Base-by-base conservation (phyloP, 2,113 vertebrate genomes). In the Plotosus lineatus region DNA sequence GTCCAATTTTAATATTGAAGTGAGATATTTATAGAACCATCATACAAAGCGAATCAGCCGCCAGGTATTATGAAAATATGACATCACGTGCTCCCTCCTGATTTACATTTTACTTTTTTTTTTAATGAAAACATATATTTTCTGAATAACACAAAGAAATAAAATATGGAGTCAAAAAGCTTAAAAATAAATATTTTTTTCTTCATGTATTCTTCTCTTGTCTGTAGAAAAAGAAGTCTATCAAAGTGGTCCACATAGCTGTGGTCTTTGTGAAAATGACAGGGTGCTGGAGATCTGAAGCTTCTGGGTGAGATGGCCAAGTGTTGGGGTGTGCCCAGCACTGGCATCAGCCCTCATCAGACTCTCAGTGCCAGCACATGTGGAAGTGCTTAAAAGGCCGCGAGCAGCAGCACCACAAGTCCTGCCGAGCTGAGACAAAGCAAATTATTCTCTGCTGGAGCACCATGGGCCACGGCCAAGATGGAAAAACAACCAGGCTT, bases 391-490 rank as follows among this genome's bases (percentile, higher is more conserved):
- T 92, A 90, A 84, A 73, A 87, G 88, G 84, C 88, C 75, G 75
- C 44, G 74, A 74, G 82, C 85, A 72, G 36, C 63, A 75, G 74
- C 66, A 80, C 81, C 66, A 21, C 77, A 66, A 77, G 72, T 81
- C 73, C 66, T 12, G 66, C 69, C 50, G 40, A 75, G 55, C 82
- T 82, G 76, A 85, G 82, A 87, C 78, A 76, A 85, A 85, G 85
- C 82, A 88, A 89, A 93, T 92, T 88, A 90, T 87, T 92, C 91
- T 89, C 92, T 88, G 89, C 92, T 89, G 90, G 83, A 89, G 88
- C 88, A 83, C 83, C 84, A 85, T 31, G 84, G 50, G 84, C 83
- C 56, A 80, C 83, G 74, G 87, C 88, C 86, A 86, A 89, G 85
- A 75, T 71, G 85, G 85, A 85, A 89, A 89, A 89, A 88, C 83